Base-by-base conservation (phyloP, 2,888 invertebrate species). In the Hyppa rectilinea region DNA sequence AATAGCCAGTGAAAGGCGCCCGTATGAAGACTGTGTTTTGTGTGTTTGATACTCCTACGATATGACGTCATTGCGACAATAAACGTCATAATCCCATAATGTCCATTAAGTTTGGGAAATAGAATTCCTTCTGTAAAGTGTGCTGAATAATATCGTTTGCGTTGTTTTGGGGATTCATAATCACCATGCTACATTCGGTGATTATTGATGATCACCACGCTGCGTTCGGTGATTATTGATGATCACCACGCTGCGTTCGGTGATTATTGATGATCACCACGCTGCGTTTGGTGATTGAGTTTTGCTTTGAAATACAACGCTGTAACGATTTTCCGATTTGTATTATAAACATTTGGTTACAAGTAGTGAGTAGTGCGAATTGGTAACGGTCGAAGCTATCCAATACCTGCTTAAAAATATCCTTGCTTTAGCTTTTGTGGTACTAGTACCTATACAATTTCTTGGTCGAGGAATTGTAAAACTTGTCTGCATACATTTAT, bases 1-100 rank as follows among this genome's bases (percentile, higher is more conserved):
- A 55, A 40, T 31, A 58, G 68, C 80, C 84, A 84, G 89, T 91
- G 88, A 93, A 85, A 88, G 80, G 75, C 74, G 71, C 80, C 85
- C 89, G 89, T 85, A 75, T 71, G 58, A 88, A 92, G 91, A 92
- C 92, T 93, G 93, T 93, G 91, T 93, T 94, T 91, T 92, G 91
- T 92, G 92, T 92, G 92, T 92, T 85, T 89, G 89, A 92, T 92
- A 92, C 89, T 87, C 81, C 83, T 84, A 86, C 20, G n/a, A 38
- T 47, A 40, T 78, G 63, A 78, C 73, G 64, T 66, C 78, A 71
- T 29, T 38, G 12, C 0, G 17, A 62, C 6, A 36, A 31, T 56
- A 45, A 53, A 45, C 31, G 71, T 81, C 52, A 71, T 10, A 6
- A 69, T 6, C 45, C 29, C 7, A 0, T 68, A 59, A 59, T 53